These are phyloP conservation scores for Operophtera brumata DNA, from an alignment of 2,888 invertebrate genomes.

Conservation along the genomic window DNA sequence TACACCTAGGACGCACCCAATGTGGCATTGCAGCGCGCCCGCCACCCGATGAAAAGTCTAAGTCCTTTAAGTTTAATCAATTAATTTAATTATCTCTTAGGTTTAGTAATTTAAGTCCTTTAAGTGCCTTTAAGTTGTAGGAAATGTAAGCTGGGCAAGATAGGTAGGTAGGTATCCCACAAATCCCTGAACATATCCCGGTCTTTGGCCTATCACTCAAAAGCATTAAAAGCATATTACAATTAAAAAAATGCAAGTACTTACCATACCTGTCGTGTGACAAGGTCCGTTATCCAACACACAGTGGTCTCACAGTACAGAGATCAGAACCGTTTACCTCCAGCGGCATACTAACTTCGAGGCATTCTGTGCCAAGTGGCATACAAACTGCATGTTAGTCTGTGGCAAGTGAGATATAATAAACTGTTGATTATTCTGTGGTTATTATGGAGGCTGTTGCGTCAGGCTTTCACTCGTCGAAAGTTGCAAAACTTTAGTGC, in stretches of 20 bases:
- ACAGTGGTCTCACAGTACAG: conserved; percentile 32
- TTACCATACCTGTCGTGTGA: conserved; percentile 37
- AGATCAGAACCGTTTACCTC: conserved; percentile 1
- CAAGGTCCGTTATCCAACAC: conserved; percentile 48
- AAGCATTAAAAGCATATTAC: neutral
- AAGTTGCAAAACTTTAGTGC: conserved; percentile 35
- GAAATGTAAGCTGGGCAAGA: no score
- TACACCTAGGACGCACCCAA: no score
- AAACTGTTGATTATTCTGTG: conserved; percentile 4
- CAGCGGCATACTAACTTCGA: conserved; percentile 1
- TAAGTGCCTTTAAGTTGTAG: no score
- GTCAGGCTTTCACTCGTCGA: conserved; percentile 39
- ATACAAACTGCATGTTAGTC: conserved; percentile 9
- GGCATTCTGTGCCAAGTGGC: neutral
- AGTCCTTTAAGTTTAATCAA: no score
- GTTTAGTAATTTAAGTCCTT: no score
- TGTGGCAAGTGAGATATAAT: neutral
- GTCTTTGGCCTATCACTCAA: neutral
- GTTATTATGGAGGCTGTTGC: conserved; percentile 23
- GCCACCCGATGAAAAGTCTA: no score
- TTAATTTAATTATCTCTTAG: no score
- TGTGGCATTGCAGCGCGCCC: no score
- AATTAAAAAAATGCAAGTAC: neutral
- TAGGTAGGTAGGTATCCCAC: no score
- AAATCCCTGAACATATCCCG: no score